A percentile compares a stretch with the other conserved stretches of the same genome.
Evolutionary conservation across 2,797 vertebrate species (phyloP).

Genomic region (Kryptopterus vitreolus): DNA sequence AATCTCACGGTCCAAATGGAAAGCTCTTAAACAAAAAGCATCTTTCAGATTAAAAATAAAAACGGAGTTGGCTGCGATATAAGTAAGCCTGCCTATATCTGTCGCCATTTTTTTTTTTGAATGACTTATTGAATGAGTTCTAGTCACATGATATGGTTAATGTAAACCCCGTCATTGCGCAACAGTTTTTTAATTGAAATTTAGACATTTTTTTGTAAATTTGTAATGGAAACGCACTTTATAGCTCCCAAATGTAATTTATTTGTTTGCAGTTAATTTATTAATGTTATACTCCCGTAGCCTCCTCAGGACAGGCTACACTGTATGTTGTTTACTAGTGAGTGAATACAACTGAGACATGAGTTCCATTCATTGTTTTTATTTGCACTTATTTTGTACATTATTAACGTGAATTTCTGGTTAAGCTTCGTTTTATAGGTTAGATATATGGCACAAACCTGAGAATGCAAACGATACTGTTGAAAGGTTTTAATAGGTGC

Average conservation of each 20-base stretch:
- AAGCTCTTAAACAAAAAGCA: no score
- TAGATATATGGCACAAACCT: slow-evolving; percentile 8
- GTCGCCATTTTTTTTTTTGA: no score
- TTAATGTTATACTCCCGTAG: background rate
- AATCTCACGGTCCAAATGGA: no score
- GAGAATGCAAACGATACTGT: background rate
- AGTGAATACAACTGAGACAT: background rate
- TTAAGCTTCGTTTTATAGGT: background rate
- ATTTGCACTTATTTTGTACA: slow-evolving; percentile 30
- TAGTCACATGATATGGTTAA: no score
- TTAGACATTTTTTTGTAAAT: no score
- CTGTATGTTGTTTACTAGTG: background rate
- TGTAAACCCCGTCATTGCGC: no score
- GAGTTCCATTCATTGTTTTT: background rate
- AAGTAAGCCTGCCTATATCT: no score
- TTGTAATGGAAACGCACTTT: no score
- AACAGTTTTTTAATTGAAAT: no score
- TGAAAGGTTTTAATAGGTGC: background rate
- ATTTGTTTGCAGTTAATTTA: background rate
- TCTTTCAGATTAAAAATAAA: no score
- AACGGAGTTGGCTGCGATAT: no score
- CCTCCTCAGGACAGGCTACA: background rate
- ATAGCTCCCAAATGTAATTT: background rate
- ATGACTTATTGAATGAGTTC: no score
- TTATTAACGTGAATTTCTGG: background rate